Evolutionary conservation across 2,113 vertebrate species (phyloP).

Genomic region (Gnathonemus longibarbis): DNA sequence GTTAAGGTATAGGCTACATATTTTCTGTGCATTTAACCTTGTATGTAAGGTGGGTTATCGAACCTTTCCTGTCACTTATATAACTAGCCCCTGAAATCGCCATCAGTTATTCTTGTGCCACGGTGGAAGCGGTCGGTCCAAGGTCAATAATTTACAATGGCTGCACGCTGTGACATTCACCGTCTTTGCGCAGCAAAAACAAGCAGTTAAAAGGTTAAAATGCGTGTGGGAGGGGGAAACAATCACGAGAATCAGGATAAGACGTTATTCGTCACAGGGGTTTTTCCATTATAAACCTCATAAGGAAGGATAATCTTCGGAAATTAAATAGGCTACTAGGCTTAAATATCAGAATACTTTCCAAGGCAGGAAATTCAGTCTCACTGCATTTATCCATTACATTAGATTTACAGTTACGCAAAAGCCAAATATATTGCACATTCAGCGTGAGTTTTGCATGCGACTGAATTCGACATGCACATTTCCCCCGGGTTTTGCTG

Average conservation of each 20-base stretch:
- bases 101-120: neutral
- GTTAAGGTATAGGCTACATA: neutral
- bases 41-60: neutral
- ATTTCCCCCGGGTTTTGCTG: neutral
- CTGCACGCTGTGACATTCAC: neutral
- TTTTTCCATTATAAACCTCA: neutral
- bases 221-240: neutral
- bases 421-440: neutral
- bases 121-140: neutral
- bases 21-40: neutral
- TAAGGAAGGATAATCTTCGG: neutral
- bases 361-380: neutral
- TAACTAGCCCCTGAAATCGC: neutral
- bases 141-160: neutral
- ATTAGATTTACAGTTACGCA: neutral
- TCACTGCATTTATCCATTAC: neutral
- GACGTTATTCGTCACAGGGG: neutral
- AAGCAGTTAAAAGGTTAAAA: neutral
- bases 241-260: neutral
- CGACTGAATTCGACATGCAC: neutral
- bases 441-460: neutral
- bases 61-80: neutral
- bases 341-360: neutral
- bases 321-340: neutral
- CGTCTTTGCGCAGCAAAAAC: neutral